Evolutionary conservation across 2,888 invertebrate genomes (phyloP).

Genomic region (Trachelus tabidus): DNA sequence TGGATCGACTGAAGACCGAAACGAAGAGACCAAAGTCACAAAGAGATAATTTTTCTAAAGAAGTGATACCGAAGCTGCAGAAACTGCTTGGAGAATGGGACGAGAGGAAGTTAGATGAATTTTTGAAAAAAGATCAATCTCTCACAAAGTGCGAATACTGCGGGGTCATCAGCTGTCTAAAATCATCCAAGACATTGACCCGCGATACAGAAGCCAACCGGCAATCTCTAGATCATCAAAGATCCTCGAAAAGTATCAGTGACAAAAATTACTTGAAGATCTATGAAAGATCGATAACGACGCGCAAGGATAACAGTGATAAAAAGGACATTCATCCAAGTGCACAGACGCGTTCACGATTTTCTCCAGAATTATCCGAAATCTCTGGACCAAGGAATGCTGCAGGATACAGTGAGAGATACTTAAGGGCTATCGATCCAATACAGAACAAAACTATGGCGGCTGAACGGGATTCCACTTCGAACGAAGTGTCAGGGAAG

Average conservation of each 20-base stretch:
- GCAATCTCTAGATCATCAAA: not conserved
- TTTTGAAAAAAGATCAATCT: slow-evolving; percentile 30
- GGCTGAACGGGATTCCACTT: not conserved
- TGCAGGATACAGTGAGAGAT: not conserved
- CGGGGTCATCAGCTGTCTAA: slow-evolving; percentile 36
- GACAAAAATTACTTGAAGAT: not conserved
- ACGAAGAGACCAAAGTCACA: slow-evolving; percentile 17
- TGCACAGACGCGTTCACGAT: not conserved
- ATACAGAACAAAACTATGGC: not conserved
- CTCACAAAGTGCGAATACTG: slow-evolving; percentile 43
- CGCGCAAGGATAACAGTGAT: not conserved
- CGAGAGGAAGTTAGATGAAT: slow-evolving; percentile 25
- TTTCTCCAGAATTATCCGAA: not conserved
- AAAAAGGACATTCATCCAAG: not conserved
- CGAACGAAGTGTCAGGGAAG: not conserved
- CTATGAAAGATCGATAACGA: not conserved
- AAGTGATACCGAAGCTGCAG: slow-evolving; percentile 29
- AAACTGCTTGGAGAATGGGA: slow-evolving; percentile 28
- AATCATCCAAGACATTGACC: not conserved
- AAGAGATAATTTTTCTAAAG: slow-evolving; percentile 22
- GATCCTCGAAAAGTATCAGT: not conserved
- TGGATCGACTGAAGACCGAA: slow-evolving; percentile 20
- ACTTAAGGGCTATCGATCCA: not conserved
- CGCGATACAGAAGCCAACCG: not conserved
- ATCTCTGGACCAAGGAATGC: not conserved